phyloP scores from a whole-genome alignment of 92 coral and sea anemone genomes.

The Epizoanthus fatuus region DNA sequence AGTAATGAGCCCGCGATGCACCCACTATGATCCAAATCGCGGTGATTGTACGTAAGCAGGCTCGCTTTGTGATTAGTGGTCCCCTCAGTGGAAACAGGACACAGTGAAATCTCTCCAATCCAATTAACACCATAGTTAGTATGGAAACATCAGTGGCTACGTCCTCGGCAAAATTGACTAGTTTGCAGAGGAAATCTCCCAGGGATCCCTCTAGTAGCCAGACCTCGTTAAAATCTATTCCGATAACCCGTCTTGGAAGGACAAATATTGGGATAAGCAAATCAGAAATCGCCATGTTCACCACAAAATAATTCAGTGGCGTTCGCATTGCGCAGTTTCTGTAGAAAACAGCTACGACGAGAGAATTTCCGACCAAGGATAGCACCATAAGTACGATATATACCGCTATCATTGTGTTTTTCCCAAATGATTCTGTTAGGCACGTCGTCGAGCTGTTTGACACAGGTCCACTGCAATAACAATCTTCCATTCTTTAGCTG shows the following conservation, averaged over 20 bases:
- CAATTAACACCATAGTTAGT: conserved; percentile 21
- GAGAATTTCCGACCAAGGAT: conserved; percentile 5
- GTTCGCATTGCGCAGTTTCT: conserved; percentile 5
- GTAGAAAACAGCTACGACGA: conserved; percentile 4
- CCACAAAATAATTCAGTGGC: conserved; percentile 8
- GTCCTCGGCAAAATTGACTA: conserved; percentile 23
- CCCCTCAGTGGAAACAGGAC: conserved; percentile 7
- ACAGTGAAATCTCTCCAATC: conserved; percentile 6
- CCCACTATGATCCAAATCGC: conserved; percentile 23
- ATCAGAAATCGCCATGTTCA: conserved; percentile 19
- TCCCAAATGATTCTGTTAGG: no score
- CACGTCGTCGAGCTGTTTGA: no score
- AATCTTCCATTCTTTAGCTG: no score
- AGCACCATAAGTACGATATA: conserved; percentile 12
- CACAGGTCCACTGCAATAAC: no score
- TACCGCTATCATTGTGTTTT: not conserved
- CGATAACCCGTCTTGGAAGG: conserved; percentile 9
- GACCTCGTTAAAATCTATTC: conserved; percentile 16
- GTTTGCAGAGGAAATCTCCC: conserved; percentile 26
- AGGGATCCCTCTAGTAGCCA: conserved; percentile 11
- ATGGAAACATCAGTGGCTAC: conserved; percentile 14
- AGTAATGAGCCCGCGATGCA: conserved; percentile 19
- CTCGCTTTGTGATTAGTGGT: not conserved
- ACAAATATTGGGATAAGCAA: conserved; percentile 19
- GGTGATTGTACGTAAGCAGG: conserved; percentile 1